Base-by-base conservation (phyloP, 2,888 invertebrate genomes). In the Adineta ricciae region DNA sequence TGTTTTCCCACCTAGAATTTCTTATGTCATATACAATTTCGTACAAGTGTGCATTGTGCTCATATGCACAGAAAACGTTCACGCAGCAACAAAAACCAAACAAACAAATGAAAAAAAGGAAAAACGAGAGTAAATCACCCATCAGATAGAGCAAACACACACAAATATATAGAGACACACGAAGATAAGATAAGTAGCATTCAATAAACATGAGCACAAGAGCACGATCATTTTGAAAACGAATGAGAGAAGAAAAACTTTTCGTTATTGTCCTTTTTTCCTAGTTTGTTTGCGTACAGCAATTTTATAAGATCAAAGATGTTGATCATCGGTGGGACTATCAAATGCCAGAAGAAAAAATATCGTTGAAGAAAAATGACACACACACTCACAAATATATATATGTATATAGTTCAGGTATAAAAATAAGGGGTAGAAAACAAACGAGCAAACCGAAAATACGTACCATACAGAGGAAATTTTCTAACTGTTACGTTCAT, bases 21-120 rank as follows among this genome's bases (percentile, higher is more conserved):
- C 64, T 14, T 64, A 64, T 64, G 27, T 64, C 64, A 64, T 64
- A 64, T 64, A 64, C 64, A 64, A 64, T 36, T 64, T 64, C 64
- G 32, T 64, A 64, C 64, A 64, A 11, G 27, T 64, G 64, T 64
- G 64, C 32, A 32, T 46, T 27, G 19, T 27, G 32, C 32, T 64
- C 32, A 64, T 64, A 64, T 64, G 64, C 64, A 64, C 64, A 27
- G 32, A 46, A 32, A 64, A 64, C 32, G 32, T 19, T 64, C 64
- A 32, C 32, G 32, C 16, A 64, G 32, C 56, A n/a, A n/a, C 46
- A 46, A 46, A 46, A 46, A 46, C 5, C 8, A 46, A 46, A 46
- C 46, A 46, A 46, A 46, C 46, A 64, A 64, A 64, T 19, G 32
- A 32, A 32, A 64, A 7, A 64, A 32, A 8, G 5, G 32, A 2